A percentile compares a stretch with the other conserved stretches of the same genome.
phyloP scores from a whole-genome alignment of 2,888 invertebrate species.

The Serripes groenlandicus region DNA sequence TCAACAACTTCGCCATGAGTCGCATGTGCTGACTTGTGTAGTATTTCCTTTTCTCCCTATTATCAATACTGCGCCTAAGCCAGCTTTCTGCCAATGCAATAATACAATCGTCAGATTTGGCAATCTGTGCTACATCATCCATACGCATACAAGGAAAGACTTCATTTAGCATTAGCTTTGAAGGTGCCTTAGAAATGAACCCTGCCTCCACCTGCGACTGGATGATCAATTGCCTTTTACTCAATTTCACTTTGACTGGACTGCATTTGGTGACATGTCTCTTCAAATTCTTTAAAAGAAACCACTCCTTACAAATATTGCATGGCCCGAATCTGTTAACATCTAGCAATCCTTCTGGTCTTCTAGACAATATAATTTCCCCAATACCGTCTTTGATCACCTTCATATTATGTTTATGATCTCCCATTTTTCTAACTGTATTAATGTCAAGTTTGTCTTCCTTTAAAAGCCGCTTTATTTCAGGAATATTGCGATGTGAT shows the following conservation, averaged over 20 bases:
- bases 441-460: conserved; percentile 12
- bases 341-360: conserved; percentile 12
- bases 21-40: conserved; percentile 50
- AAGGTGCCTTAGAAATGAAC: no score
- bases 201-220: background rate
- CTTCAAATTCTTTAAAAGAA: conserved; percentile 25
- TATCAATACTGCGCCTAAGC: conserved; percentile 49
- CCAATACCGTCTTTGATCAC: conserved; percentile 17
- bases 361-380: conserved; percentile 29
- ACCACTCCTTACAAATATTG: conserved; percentile 21
- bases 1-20: conserved; percentile 36
- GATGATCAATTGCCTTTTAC: background rate
- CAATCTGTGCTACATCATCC: conserved; percentile 48
- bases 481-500: conserved; percentile 4
- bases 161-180: conserved; percentile 45
- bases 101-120: conserved; percentile 50
- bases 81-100: conserved; percentile 54
- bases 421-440: conserved; percentile 20
- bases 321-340: conserved; percentile 14
- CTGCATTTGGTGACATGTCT: conserved; percentile 21
- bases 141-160: conserved; percentile 46
- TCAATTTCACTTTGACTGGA: background rate
- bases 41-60: conserved; percentile 43
- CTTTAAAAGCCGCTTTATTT: conserved; percentile 7
- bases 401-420: conserved; percentile 34